These are phyloP conservation scores for Meta bourneti DNA, from an alignment of 2,888 invertebrate genomes.

Conservation along the genomic window DNA sequence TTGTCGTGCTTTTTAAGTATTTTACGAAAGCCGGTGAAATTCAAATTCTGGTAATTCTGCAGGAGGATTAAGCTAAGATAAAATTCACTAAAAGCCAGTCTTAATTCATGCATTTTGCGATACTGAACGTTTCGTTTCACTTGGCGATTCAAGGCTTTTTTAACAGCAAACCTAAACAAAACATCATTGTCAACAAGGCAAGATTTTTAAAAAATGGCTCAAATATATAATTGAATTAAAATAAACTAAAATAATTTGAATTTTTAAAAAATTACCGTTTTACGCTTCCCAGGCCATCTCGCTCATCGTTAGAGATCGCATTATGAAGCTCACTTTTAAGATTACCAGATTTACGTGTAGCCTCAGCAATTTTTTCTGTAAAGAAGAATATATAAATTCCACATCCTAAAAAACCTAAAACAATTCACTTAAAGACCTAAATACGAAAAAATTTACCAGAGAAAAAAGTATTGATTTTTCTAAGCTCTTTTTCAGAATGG, in stretches of 20 bases:
- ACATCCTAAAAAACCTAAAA: slow-evolving; percentile 2
- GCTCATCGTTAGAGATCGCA: slow-evolving; percentile 41
- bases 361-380: slow-evolving; percentile 97
- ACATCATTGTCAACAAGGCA: not conserved
- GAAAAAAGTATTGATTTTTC: slow-evolving; percentile 98
- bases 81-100: slow-evolving; percentile 98
- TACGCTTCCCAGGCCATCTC: slow-evolving; percentile 17
- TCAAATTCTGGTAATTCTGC: slow-evolving; percentile 98
- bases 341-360: slow-evolving; percentile 94
- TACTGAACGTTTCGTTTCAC: slow-evolving; percentile 80
- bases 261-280: slow-evolving; percentile 50
- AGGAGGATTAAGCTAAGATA: slow-evolving; percentile 96
- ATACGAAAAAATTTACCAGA: slow-evolving; percentile 85
- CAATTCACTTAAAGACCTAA: not conserved
- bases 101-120: slow-evolving; percentile 94
- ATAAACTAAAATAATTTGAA: not conserved
- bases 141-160: slow-evolving; percentile 71
- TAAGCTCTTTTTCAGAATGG: slow-evolving; percentile 95
- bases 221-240: not conserved
- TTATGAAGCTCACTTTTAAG: slow-evolving; percentile 91
- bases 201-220: not conserved
- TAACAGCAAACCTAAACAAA: slow-evolving; percentile 55
- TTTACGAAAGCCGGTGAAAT: slow-evolving; percentile 99
- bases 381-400: not conserved
- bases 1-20: slow-evolving; percentile 99